Evolutionary conservation across 2,113 vertebrate species (phyloP), one percentile per base, ranked within the genome.

Genomic region (Asarcornis scutulata): DNA sequence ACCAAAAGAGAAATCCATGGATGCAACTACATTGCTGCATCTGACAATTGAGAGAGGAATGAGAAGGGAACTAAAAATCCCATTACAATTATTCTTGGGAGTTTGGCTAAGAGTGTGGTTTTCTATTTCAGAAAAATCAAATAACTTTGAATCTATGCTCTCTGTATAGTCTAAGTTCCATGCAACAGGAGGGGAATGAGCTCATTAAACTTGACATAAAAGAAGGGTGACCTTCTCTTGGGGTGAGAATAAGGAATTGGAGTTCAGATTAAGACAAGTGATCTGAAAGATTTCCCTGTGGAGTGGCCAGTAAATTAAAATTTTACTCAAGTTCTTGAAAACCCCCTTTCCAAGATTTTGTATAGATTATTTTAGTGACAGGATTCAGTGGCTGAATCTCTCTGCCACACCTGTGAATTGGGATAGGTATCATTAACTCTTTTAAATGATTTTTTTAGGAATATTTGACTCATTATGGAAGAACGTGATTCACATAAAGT

Each of bases 51-150:
- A 88, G 67, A 67, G 62, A 36, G 14, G 50, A 87, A 62, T 77
- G 74, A 80, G 67, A 69, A 80, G 50, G 67, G 82, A 89, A 31
- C 50, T 89, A 63, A 60, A 91, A 80, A 77, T 95, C 67, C 50
- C 71, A 73, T 77, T 89, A 9, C 81, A 79, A 66, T 89, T 87
- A 50, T 91, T 89, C 26, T 82, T 48, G 59, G 48, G 62, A 46
- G 15, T 38, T 32, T n/a, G 32, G 53, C 32, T 73, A 48, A 68
- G 38, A 87, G 13, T 4, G 31, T 46, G 11, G 60, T 74, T 91
- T 92, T 89, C 74, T 80, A 21, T 40, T 73, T 88, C 78, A 92
- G 42, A 68, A 82, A 83, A 95, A 83, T 31, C 52, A 78, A 89
- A 26, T 73, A 56, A 76, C n/a, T 92, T 76, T 29, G 40, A 72